Conservation (phyloP, 2,113 vertebrate species). For the Cheirogaleus medius region DNA sequence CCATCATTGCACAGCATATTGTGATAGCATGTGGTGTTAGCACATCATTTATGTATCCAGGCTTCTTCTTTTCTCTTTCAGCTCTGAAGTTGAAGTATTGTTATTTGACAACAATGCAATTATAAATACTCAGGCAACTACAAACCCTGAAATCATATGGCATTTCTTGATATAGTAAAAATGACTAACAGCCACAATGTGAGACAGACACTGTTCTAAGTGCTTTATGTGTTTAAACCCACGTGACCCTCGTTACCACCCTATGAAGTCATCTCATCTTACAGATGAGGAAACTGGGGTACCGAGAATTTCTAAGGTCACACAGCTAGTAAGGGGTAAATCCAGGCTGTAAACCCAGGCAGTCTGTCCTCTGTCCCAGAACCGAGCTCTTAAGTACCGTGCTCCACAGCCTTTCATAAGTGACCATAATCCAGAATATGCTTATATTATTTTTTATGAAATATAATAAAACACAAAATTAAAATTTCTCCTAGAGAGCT, state of each 20-base stretch:
- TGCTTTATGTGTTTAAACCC: background rate
- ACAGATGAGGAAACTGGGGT: background rate
- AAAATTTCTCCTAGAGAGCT: background rate
- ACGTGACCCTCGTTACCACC: background rate
- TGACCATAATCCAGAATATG: background rate
- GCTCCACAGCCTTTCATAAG: background rate
- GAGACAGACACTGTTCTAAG: background rate
- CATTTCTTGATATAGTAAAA: conserved; percentile 4
- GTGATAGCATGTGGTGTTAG: background rate
- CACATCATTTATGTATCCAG: background rate
- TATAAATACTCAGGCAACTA: conserved; percentile 20
- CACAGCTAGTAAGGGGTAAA: background rate
- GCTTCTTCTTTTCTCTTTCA: background rate
- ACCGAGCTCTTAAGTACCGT: background rate
- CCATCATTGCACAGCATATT: background rate
- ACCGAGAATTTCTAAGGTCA: background rate
- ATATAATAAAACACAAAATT: background rate
- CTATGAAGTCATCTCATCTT: background rate
- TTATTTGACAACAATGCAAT: background rate
- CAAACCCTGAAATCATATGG: conserved; percentile 5
- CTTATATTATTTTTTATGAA: conserved; percentile 32
- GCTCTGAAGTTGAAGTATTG: conserved; percentile 25
- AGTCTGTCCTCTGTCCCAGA: background rate
- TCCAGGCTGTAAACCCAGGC: background rate
- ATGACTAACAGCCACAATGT: background rate